A percentile compares a stretch with the other conserved stretches of the same genome.
Evolutionary conservation across 2,888 invertebrate genomes (phyloP).

Genomic region (Chydorus sphaericus): DNA sequence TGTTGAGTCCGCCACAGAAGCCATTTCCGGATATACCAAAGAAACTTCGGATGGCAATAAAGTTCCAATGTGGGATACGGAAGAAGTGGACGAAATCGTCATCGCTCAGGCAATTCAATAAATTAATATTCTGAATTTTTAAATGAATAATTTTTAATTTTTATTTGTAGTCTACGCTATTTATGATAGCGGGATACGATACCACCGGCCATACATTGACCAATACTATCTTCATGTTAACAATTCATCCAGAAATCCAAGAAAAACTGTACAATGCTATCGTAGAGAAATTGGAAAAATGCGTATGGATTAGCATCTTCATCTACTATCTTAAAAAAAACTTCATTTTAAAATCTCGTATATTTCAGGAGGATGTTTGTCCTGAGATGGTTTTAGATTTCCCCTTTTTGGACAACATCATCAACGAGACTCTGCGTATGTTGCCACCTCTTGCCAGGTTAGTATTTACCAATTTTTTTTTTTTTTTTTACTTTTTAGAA

Average conservation of each 20-base stretch:
- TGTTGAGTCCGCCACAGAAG: neutral
- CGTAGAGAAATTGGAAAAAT: neutral
- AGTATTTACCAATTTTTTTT: neutral
- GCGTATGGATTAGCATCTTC: neutral
- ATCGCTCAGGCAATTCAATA: neutral
- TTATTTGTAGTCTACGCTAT: neutral
- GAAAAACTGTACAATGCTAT: neutral
- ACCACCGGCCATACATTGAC: neutral
- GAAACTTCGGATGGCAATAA: neutral
- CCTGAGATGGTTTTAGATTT: neutral
- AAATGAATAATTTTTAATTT: neutral
- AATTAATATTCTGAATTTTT: neutral
- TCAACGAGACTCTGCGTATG: neutral
- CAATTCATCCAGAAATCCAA: neutral
- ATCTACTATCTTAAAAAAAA: neutral
- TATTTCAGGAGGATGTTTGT: neutral
- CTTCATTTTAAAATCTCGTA: neutral
- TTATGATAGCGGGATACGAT: neutral
- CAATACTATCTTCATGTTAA: neutral
- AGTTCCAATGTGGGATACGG: neutral
- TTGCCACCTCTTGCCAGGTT: neutral
- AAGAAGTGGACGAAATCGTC: slow-evolving; percentile 10
- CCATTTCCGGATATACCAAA: neutral
- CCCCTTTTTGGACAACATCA: neutral
- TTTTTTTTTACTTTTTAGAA: neutral